Conservation (phyloP, 2,888 invertebrate genomes). For the Acronicta leporina region DNA sequence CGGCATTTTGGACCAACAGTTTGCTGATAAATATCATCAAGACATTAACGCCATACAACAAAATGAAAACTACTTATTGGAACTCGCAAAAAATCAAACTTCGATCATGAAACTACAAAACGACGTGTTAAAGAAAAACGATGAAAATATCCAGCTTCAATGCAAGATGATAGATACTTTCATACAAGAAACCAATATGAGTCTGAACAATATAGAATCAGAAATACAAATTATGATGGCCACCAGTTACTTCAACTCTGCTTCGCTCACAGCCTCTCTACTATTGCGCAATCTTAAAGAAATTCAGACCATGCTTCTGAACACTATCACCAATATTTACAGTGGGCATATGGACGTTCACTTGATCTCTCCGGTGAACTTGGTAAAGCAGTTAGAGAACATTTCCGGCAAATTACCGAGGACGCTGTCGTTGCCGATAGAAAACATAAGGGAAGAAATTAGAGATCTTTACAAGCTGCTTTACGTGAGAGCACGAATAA, state of each 20-base stretch:
- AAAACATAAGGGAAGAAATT: conserved; percentile 1
- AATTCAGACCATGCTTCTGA: conserved; percentile 4
- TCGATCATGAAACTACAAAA: conserved; percentile 7
- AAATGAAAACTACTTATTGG: conserved; percentile 7
- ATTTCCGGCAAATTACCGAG: neutral
- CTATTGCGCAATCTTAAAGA: conserved; percentile 5
- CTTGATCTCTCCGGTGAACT: conserved; percentile 2
- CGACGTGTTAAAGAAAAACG: conserved; percentile 3
- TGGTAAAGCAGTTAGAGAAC: neutral
- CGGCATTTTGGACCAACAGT: conserved; percentile 6
- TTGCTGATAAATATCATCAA: conserved; percentile 12
- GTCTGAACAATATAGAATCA: neutral
- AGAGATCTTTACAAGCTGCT: neutral
- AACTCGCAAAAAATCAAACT: conserved; percentile 9
- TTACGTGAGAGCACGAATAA: neutral
- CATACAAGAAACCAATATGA: neutral
- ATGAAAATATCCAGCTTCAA: neutral
- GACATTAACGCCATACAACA: conserved; percentile 11
- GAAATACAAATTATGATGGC: conserved; percentile 5
- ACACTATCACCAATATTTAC: conserved; percentile 9
- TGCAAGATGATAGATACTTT: neutral
- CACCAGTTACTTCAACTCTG: conserved; percentile 6
- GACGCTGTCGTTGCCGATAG: neutral
- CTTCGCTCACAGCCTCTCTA: conserved; percentile 1
- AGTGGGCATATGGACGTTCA: conserved; percentile 5